These are phyloP conservation scores for Erinaceus europaeus DNA, from an alignment of 2,113 vertebrate species.

Conservation along the genomic window DNA sequence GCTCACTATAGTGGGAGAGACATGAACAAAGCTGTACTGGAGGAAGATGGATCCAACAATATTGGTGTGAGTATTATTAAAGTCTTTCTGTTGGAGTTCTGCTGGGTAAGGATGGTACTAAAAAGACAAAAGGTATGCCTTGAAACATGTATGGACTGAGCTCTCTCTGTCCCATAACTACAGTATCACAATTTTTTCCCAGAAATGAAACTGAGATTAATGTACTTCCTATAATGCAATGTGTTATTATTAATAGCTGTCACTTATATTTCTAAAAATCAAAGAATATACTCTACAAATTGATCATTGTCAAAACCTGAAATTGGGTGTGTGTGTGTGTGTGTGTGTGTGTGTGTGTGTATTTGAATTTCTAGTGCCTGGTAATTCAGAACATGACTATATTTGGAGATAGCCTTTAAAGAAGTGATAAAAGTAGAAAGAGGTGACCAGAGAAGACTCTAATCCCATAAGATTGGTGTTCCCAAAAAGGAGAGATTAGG, in stretches of 20 bases:
- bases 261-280: not conserved
- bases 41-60: not conserved
- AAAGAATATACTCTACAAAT: conserved; percentile 1
- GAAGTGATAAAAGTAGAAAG: not conserved
- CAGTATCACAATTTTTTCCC: not conserved
- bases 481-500: not conserved
- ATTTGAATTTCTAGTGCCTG: not conserved
- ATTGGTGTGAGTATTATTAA: not conserved
- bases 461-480: not conserved
- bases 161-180: not conserved
- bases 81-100: not conserved
- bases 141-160: not conserved
- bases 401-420: not conserved
- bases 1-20: not conserved
- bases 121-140: not conserved
- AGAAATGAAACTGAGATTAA: not conserved
- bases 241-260: not conserved
- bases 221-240: not conserved
- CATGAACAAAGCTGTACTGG: not conserved
- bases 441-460: not conserved
- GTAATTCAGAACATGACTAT: not conserved
- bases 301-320: not conserved
- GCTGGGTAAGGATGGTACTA: not conserved
- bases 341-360: too few relatives aligned
- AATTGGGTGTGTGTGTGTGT: too few relatives aligned